phyloP scores from a whole-genome alignment of 2,888 invertebrate genomes.

The Tanypteryx hageni region DNA sequence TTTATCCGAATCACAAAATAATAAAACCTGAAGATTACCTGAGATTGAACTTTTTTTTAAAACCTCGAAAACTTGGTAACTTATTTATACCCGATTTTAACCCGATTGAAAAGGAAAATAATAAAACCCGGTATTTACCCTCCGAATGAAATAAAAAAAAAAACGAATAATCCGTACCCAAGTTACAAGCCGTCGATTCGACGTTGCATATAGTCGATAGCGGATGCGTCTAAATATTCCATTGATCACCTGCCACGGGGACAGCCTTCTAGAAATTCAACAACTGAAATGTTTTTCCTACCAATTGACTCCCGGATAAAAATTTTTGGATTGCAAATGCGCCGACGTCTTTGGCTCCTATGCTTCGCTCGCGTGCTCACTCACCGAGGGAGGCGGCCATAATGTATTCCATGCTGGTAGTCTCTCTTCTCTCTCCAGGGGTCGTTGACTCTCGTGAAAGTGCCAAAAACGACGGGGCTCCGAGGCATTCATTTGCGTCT shows the following conservation, averaged over 20 bases:
- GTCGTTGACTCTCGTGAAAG: slow-evolving; percentile 57
- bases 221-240: not conserved
- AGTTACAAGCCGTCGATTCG: no score
- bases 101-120: no score
- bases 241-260: not conserved
- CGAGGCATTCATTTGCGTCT: slow-evolving; percentile 55
- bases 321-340: slow-evolving; percentile 53
- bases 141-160: no score
- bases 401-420: slow-evolving; percentile 60
- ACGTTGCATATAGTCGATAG: no score
- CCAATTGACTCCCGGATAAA: not conserved
- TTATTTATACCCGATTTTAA: no score
- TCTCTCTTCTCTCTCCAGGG: slow-evolving; percentile 23
- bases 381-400: slow-evolving; percentile 44
- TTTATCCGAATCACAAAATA: no score
- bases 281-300: not conserved
- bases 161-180: no score
- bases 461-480: slow-evolving; percentile 53
- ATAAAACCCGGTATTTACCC: no score
- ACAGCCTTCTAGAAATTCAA: not conserved
- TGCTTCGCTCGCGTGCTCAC: not conserved
- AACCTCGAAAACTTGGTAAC: no score
- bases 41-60: no score
- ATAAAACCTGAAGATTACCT: no score
- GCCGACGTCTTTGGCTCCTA: not conserved